Base-by-base conservation (phyloP, 2,113 vertebrate genomes). In the Chionis minor region DNA sequence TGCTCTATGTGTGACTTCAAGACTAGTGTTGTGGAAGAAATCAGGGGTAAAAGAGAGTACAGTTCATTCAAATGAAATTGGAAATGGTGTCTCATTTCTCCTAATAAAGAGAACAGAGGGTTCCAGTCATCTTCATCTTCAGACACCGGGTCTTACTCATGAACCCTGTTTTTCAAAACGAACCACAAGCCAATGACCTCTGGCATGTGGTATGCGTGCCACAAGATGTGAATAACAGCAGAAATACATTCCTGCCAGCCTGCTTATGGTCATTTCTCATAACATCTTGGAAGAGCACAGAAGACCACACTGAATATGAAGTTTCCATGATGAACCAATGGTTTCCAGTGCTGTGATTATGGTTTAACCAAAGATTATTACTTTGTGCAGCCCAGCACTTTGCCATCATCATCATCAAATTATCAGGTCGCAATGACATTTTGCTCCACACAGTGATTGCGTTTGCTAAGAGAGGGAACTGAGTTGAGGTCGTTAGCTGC, bases 311-410 rank as follows among this genome's bases (percentile, higher is more conserved):
- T 74, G 78, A 84, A 70, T 71, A 47, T 67, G 86, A 40, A 84
- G 44, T 87, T 95, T 96, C 88, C 71, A 59, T n/a, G 78, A 95
- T 92, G 91, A 92, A 88, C 84, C 81, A 62, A 2, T 54, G 93
- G 63, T 56, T 93, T 95, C 67, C 75, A 88, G 81, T 9, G 27
- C 94, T 95, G 63, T 94, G 79, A 96, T 97, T 96, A 88, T 93
- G 96, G 97, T 92, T 92, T 95, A 86, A 94, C 96, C 96, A 40
- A 92, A 92, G 85, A 97, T 94, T 94, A 65, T 77, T 90, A 71
- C 69, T 75, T 81, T 67, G 69, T 51, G 80, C 55, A 89, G 91
- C 77, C 80, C 54, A 81, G 80, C 20, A 81, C 85, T 92, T 95
- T 22, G 15, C 40, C 87, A 95, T 3, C 81, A 86, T 65, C 88